Conservation (phyloP, 2,113 vertebrate genomes). For the Xerus inauris region DNA sequence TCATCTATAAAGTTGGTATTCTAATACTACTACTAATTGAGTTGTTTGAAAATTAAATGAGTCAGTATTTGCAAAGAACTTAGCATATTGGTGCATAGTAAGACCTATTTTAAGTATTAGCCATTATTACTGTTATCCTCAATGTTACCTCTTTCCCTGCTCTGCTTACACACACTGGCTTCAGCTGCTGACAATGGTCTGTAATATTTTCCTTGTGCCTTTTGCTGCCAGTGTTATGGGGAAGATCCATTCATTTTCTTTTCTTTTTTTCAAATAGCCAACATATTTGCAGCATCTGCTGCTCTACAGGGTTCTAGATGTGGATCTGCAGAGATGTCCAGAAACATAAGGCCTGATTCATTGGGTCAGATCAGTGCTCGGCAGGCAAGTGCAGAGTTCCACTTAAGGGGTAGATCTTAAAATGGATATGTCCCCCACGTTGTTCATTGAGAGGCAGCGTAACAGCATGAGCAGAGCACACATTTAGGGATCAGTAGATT, state of each 20-base stretch:
- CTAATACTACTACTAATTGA: background rate
- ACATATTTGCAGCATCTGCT: background rate
- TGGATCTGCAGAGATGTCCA: background rate
- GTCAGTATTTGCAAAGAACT: background rate
- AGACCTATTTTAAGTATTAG: background rate
- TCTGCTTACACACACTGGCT: background rate
- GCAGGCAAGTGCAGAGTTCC: background rate
- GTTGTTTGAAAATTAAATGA: background rate
- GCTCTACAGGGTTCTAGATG: background rate
- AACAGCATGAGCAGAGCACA: background rate
- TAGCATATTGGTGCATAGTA: background rate
- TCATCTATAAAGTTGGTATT: slow-evolving; percentile 2
- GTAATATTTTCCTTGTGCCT: background rate
- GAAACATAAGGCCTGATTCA: slow-evolving; percentile 12
- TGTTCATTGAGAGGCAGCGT: background rate
- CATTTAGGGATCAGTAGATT: background rate
- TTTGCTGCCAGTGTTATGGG: slow-evolving; percentile 20
- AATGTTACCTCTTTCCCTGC: background rate
- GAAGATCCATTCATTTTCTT: background rate
- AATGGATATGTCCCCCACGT: background rate
- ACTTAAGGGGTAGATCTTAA: background rate
- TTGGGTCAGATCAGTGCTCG: background rate
- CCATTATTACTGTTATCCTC: background rate
- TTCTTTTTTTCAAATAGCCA: background rate
- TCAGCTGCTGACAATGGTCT: background rate